A percentile compares a stretch with the other conserved stretches of the same genome.
Evolutionary conservation across 2,797 vertebrate species (phyloP).

Genomic region (Malacoraja senta): DNA sequence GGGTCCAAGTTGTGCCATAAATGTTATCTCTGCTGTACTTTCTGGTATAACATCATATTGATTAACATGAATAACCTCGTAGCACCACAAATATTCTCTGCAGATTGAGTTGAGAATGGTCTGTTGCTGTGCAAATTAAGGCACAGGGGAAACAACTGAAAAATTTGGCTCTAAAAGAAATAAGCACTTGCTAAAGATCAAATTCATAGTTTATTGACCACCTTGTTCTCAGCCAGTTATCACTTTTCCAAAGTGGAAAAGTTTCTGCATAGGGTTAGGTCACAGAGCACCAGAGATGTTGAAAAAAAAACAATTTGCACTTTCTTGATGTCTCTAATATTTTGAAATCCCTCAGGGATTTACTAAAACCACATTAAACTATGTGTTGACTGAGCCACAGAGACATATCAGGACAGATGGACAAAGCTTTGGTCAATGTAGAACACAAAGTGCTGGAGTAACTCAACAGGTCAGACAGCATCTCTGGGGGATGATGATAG

Average conservation of each 20-base stretch:
- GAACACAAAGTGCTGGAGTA: too few species aligned
- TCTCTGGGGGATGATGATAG: too few species aligned
- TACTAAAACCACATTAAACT: too few species aligned
- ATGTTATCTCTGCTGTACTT: background rate
- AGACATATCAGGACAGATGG: too few species aligned
- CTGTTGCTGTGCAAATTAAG: background rate
- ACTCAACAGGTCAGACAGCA: too few species aligned
- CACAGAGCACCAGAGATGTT: background rate
- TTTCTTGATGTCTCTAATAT: too few species aligned
- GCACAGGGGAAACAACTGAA: background rate
- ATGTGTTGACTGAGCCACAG: too few species aligned
- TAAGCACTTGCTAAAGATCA: background rate
- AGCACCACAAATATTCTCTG: background rate
- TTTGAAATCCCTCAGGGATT: too few species aligned
- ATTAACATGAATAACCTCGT: background rate
- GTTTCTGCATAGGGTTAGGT: background rate
- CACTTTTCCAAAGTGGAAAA: background rate
- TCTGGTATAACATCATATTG: background rate
- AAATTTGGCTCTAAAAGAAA: background rate
- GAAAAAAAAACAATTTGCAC: too few species aligned
- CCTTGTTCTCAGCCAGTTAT: background rate
- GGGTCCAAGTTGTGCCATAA: background rate
- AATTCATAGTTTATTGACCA: background rate
- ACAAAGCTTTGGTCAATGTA: too few species aligned
- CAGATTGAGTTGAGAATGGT: background rate